phyloP scores from a whole-genome alignment of 2,797 vertebrate genomes.

The Gobio occitaniae region DNA sequence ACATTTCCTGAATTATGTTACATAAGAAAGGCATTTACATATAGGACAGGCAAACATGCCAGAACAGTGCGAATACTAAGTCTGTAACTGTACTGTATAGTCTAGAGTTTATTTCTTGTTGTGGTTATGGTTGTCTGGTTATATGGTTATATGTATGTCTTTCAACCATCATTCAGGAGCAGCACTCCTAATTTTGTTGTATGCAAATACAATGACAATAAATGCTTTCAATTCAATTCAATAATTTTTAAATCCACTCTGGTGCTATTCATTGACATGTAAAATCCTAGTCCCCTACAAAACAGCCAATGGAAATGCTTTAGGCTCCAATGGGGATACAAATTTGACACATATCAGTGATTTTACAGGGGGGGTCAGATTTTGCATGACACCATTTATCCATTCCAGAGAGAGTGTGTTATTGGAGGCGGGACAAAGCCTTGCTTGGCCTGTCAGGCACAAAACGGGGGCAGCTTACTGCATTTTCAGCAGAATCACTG shows the following conservation, averaged over 20 bases:
- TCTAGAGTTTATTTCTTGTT: too few species aligned
- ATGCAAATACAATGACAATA: too few species aligned
- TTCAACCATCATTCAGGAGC: too few species aligned
- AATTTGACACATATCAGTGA: background rate
- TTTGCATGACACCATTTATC: background rate
- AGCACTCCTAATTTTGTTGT: too few species aligned
- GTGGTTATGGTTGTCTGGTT: too few species aligned
- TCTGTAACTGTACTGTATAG: too few species aligned
- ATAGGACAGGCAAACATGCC: background rate
- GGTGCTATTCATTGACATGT: background rate
- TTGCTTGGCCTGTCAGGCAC: background rate
- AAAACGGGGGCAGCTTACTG: background rate
- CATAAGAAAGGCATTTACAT: background rate
- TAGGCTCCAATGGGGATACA: background rate
- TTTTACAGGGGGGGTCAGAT: background rate
- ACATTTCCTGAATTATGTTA: background rate
- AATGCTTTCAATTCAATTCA: background rate
- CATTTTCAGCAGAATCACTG: background rate
- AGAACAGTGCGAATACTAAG: too few species aligned
- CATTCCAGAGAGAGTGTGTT: background rate
- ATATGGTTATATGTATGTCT: too few species aligned
- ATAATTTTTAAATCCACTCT: background rate
- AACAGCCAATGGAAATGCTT: background rate
- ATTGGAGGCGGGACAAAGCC: background rate
- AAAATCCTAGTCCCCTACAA: background rate